Base-by-base conservation (phyloP, 2,113 vertebrate species). In the Anhinga rufa region DNA sequence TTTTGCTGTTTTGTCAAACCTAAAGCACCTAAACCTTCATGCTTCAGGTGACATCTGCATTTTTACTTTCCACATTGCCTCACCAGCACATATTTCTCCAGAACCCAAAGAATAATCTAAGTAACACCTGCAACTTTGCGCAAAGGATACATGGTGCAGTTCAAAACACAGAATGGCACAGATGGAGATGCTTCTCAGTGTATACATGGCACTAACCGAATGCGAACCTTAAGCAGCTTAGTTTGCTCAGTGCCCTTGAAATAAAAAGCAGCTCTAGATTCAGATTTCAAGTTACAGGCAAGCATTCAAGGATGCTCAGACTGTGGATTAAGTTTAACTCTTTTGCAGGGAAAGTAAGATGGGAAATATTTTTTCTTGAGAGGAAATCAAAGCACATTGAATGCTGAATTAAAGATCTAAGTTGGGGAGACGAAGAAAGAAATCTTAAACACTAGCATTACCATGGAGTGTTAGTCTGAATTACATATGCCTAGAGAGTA, bases 181-280 rank as follows among this genome's bases (percentile, higher is more conserved):
- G 57, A 54, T 28, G 15, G 49, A 90, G 36, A 42, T 55, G 32
- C 10, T 66, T 81, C 51, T 49, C 31, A 48, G 8, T 14, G 8
- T 14, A 48, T 55, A 28, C 4, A 25, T 4, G 9, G 51, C 61
- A 58, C 34, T 34, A 70, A 60, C 18, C 0, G 2, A 88, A 80
- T 3, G 1, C 0, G 1, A 91, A 75, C 22, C 5, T 48, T 68
- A 74, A 79, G 60, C 17, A 36, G 31, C 2, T 40, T 62, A 48
- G 14, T 49, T 92, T 81, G n/a, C 25, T 70, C 51, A 28, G 17
- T 51, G 52, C 21, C 69, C 65, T 54, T 68, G n/a, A 93, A 89
- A 77, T 36, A 78, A 84, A 92, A 91, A 93, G 40, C 65, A 69
- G 72, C 29, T 74, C 74, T 60, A 51, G 62, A 86, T 61, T 78